Evolutionary conservation across 2,113 vertebrate species (phyloP), one percentile per base, ranked within the genome.

Genomic region (Ascaphus truei): DNA sequence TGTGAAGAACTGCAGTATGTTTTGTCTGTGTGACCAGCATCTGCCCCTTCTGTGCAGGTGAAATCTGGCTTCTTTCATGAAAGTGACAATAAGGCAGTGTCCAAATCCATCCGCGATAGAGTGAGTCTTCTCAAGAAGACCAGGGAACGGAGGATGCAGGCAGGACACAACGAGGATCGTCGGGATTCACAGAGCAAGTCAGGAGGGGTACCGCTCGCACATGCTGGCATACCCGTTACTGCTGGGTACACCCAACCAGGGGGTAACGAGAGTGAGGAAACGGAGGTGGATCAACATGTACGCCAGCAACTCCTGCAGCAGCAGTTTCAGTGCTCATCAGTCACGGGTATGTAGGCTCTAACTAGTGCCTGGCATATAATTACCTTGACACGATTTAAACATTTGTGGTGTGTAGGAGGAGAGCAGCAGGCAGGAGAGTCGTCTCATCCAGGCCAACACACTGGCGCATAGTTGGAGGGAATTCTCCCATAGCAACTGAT

Each of bases 21-120:
- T n/a, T n/a, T n/a, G n/a, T n/a, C n/a, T n/a, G n/a, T n/a, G n/a
- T n/a, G n/a, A n/a, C n/a, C n/a, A n/a, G n/a, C n/a, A n/a, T n/a
- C n/a, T n/a, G n/a, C n/a, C n/a, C n/a, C n/a, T n/a, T 33, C 9
- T 37, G 25, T 41, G 3, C 75, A 97, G 95, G 94, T 97, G 43
- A 96, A 93, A 51, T 96, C 95, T 2, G 94, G 94, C 69, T 95
- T 97, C 78, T 95, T 97, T 71, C 93, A 96, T 64, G 95, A 97
- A 82, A 96, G 93, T 36, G 95, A 97, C 78, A 92, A 93, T 39
- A 97, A 97, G 75, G 90, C 94, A 60, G 93, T 97, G 18, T 90
- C 92, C 63, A 97, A 97, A 78, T 96, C 93, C 63, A 96, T 96
- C 71, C 84, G 93, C 64, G 93, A 97, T 76, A 78, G 93, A 7